Conservation (phyloP, 1,140 invertebrate species). For the Carposina sasakii region DNA sequence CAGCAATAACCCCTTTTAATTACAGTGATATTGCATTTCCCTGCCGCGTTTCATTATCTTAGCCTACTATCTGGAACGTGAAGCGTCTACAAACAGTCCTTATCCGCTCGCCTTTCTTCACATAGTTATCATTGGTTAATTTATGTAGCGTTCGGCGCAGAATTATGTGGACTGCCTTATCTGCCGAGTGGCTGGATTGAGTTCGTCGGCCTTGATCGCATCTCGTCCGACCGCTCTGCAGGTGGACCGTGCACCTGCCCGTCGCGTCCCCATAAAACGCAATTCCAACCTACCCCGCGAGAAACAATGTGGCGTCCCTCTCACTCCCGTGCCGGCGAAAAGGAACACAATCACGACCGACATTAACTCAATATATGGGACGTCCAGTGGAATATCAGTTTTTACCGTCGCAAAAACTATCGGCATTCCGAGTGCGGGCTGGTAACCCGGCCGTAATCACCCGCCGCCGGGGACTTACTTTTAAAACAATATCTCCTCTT, state of each 20-base stretch:
- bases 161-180: constrained; percentile 51
- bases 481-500: constrained; percentile 63
- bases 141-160: constrained; percentile 46
- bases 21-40: too few relatives aligned
- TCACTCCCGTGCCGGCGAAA: constrained; percentile 28
- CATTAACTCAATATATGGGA: constrained; percentile 63
- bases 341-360: constrained; percentile 58
- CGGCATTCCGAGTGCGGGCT: constrained; percentile 58
- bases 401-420: constrained; percentile 70
- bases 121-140: constrained; percentile 60
- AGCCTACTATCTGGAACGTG: constrained; percentile 24
- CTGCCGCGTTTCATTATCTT: constrained; percentile 27
- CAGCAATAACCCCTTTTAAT: too few relatives aligned
- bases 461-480: constrained; percentile 48
- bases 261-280: constrained; percentile 60
- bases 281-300: constrained; percentile 53
- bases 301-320: constrained; percentile 43
- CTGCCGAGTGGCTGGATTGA: constrained; percentile 34
- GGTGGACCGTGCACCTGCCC: constrained; percentile 65
- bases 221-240: constrained; percentile 44
- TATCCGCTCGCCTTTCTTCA: constrained; percentile 34
- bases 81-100: constrained; percentile 23
- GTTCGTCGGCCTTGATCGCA: constrained; percentile 40
- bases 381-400: constrained; percentile 64
- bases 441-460: constrained; percentile 52